phyloP scores from a whole-genome alignment of 2,797 vertebrate species.

The Podarcis lilfordi region DNA sequence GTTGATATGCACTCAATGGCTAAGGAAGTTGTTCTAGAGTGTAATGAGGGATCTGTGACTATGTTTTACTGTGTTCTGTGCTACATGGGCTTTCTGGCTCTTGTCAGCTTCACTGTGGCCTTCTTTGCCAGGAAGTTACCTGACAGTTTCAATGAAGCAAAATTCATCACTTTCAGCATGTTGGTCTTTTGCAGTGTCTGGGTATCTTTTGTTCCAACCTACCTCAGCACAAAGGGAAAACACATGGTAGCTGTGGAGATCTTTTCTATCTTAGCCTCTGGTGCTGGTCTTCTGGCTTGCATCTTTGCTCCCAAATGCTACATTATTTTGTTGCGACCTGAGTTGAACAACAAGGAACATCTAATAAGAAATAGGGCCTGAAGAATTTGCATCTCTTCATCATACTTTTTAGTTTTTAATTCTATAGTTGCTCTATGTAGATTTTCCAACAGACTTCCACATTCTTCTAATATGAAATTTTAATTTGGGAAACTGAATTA shows the following conservation, averaged over 20 bases:
- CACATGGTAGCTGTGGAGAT: not conserved
- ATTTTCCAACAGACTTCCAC: not conserved
- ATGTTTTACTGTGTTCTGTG: too few species aligned
- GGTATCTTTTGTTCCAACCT: not conserved
- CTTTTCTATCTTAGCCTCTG: not conserved
- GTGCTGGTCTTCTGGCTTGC: not conserved
- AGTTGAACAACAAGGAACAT: not conserved
- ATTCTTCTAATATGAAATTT: too few species aligned
- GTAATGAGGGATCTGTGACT: too few species aligned
- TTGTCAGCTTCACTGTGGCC: too few species aligned
- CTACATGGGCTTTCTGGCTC: too few species aligned
- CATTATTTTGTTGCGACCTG: not conserved
- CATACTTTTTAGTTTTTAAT: not conserved
- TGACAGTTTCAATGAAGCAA: not conserved
- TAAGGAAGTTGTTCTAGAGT: too few species aligned
- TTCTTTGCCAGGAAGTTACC: too few species aligned
- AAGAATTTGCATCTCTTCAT: not conserved
- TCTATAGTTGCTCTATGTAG: not conserved
- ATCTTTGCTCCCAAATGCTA: not conserved
- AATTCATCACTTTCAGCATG: not conserved
- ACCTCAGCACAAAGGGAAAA: not conserved
- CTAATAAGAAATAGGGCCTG: not conserved
- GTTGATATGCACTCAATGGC: too few species aligned
- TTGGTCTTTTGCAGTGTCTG: not conserved
- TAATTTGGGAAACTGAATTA: too few species aligned